Percentiles rank a stretch among this genome's conserved stretches.
Conservation (phyloP, 1,140 invertebrate genomes). For the Carposina sasakii region DNA sequence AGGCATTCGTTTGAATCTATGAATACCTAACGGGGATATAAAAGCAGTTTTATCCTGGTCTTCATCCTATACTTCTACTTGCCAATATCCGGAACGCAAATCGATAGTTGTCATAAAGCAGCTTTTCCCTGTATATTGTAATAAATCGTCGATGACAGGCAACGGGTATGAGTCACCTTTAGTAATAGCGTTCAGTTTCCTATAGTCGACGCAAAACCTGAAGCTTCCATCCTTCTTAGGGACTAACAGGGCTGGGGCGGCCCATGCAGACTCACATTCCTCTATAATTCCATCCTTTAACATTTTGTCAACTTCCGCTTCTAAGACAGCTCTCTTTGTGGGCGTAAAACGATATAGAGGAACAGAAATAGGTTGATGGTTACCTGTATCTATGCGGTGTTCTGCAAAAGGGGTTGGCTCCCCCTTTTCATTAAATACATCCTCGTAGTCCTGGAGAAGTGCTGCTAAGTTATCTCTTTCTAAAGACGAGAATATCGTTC, state of each 20-base stretch:
- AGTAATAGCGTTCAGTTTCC: conserved; percentile 52
- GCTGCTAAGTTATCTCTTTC: neutral
- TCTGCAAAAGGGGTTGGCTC: conserved; percentile 16
- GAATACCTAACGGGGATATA: conserved; percentile 37
- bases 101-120: conserved; percentile 62
- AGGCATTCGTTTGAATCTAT: conserved; percentile 44
- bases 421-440: conserved; percentile 2
- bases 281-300: conserved; percentile 41
- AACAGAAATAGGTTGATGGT: conserved; percentile 18
- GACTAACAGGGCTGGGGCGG: conserved; percentile 64
- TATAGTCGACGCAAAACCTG: conserved; percentile 44
- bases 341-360: conserved; percentile 25
- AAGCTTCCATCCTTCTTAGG: conserved; percentile 48
- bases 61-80: conserved; percentile 16
- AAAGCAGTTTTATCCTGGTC: conserved; percentile 68
- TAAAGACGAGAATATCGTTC: neutral
- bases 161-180: conserved; percentile 61
- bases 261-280: conserved; percentile 57
- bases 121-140: conserved; percentile 43
- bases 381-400: conserved; percentile 20
- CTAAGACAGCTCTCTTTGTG: conserved; percentile 11
- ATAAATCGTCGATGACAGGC: conserved; percentile 64
- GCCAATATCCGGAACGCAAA: conserved; percentile 53
- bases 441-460: neutral
- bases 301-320: conserved; percentile 23